These are phyloP conservation scores for Smittia aterrima DNA, from an alignment of 2,888 invertebrate genomes.

Conservation along the genomic window DNA sequence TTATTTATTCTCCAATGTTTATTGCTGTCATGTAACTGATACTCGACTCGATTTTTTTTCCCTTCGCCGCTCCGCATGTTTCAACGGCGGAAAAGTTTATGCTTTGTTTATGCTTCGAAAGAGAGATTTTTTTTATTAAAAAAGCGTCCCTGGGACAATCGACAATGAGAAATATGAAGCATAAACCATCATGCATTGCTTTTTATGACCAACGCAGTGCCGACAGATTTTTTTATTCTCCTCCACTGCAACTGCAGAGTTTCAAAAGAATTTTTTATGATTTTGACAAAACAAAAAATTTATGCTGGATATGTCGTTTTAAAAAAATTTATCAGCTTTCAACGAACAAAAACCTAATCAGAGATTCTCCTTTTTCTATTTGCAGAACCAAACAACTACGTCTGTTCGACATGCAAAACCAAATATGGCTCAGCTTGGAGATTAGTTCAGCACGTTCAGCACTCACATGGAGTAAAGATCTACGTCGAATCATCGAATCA, in stretches of 20 bases:
- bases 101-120: slow-evolving; percentile 34
- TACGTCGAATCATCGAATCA: slow-evolving; percentile 67
- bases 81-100: slow-evolving; percentile 10
- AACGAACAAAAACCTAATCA: background rate
- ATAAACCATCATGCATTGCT: slow-evolving; percentile 34
- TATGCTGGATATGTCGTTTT: slow-evolving; percentile 13
- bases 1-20: slow-evolving; percentile 18
- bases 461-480: slow-evolving; percentile 89
- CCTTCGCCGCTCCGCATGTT: background rate
- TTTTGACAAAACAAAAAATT: too few relatives aligned
- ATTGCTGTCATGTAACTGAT: slow-evolving; percentile 35
- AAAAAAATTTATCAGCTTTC: background rate
- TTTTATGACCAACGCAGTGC: slow-evolving; percentile 39
- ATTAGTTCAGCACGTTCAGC: slow-evolving; percentile 91
- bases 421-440: slow-evolving; percentile 93
- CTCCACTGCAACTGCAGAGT: slow-evolving; percentile 30
- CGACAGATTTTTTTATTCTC: slow-evolving; percentile 13
- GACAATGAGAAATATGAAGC: slow-evolving; percentile 36
- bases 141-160: slow-evolving; percentile 31
- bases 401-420: slow-evolving; percentile 91
- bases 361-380: slow-evolving; percentile 48
- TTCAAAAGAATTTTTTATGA: slow-evolving; percentile 13
- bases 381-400: slow-evolving; percentile 91
- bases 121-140: slow-evolving; percentile 7
- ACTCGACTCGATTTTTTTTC: background rate